A percentile compares a stretch with the other conserved stretches of the same genome.
Evolutionary conservation across 64 coral and sea anemone genomes (phyloP).

Genomic region (Anthopleura sola): DNA sequence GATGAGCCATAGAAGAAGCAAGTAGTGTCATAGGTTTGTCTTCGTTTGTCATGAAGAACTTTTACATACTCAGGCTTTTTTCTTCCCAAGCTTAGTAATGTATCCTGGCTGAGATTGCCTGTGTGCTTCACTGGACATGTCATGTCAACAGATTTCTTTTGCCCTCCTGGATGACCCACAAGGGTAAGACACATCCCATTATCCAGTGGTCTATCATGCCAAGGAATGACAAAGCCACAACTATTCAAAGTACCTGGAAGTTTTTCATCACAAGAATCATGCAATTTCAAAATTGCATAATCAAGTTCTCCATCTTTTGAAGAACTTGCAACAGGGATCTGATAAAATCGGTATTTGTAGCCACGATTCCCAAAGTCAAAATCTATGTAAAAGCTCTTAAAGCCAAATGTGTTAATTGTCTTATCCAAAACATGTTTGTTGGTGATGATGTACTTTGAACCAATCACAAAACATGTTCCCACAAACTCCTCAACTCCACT

Average conservation of each 20-base stretch:
- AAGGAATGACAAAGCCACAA: not conserved
- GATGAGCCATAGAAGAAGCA: not conserved
- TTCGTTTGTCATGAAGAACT: not conserved
- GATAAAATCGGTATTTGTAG: not conserved
- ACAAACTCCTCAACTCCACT: not conserved
- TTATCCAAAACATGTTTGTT: not conserved
- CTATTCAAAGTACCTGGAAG: not conserved
- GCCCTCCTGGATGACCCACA: not conserved
- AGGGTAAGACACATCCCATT: not conserved
- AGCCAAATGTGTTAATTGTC: not conserved
- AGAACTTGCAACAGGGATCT: not conserved
- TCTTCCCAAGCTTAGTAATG: not conserved
- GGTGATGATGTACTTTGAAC: not conserved
- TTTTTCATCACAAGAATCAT: not conserved
- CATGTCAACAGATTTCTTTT: not conserved
- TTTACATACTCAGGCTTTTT: not conserved
- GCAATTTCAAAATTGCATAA: conserved; percentile 17
- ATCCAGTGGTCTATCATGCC: not conserved
- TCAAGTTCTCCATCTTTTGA: not conserved
- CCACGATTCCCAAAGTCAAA: not conserved
- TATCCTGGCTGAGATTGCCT: not conserved
- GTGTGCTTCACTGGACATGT: not conserved
- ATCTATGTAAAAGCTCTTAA: not conserved
- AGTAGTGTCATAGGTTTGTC: not conserved
- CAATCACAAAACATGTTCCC: not conserved